Percentiles rank a stretch among this genome's conserved stretches.
phyloP scores from a whole-genome alignment of 1,140 invertebrate genomes.

The Ectropis grisescens region DNA sequence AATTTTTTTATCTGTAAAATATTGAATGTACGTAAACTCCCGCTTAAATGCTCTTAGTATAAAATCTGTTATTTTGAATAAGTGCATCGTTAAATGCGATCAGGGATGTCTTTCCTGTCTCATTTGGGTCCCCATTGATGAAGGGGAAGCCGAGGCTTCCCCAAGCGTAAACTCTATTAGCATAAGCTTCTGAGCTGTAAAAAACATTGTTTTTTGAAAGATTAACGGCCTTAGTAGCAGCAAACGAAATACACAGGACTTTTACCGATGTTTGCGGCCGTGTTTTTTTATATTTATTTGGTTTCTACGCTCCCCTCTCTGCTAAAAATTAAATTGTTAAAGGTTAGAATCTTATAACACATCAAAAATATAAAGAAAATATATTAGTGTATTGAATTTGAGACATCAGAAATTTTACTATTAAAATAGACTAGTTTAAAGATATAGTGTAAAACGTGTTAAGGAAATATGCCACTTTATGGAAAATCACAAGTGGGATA shows the following conservation, averaged over 20 bases:
- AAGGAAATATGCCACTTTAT: too few relatives aligned
- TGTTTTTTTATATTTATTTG: conserved; percentile 55
- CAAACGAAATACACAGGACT: conserved; percentile 23
- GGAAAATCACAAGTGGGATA: too few relatives aligned
- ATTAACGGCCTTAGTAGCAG: conserved; percentile 30
- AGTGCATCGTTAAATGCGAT: too few relatives aligned
- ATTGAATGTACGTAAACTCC: too few relatives aligned
- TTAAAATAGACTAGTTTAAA: too few relatives aligned
- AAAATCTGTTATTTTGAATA: too few relatives aligned
- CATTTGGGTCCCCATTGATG: conserved; percentile 24
- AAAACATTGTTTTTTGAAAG: conserved; percentile 33
- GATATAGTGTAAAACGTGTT: too few relatives aligned
- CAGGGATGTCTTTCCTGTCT: too few relatives aligned
- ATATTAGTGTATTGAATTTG: conserved; percentile 5
- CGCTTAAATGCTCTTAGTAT: too few relatives aligned
- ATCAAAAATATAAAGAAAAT: conserved; percentile 9
- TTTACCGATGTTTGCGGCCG: conserved; percentile 57
- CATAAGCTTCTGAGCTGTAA: conserved; percentile 35
- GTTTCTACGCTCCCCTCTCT: conserved; percentile 63
- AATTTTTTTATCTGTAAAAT: too few relatives aligned
- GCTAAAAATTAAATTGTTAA: conserved; percentile 67
- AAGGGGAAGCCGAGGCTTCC: conserved; percentile 19
- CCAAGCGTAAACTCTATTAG: conserved; percentile 34
- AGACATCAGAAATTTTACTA: too few relatives aligned
- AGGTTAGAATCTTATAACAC: conserved; percentile 24